phyloP scores from a whole-genome alignment of 2,113 vertebrate genomes.

The Mustela lutreola region DNA sequence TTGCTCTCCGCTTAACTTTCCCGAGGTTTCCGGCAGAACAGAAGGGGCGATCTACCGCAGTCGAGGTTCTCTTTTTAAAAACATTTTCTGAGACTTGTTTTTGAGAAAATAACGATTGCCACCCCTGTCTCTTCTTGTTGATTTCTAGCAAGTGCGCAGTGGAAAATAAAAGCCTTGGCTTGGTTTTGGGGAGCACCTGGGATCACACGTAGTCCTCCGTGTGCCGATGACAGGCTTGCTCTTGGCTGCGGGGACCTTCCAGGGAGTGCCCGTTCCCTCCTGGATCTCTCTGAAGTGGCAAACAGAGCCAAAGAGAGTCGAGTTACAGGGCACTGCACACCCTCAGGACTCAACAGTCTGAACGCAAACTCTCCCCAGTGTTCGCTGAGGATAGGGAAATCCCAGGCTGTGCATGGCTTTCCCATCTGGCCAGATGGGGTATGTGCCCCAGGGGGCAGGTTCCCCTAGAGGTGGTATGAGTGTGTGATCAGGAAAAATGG shows the following conservation, averaged over 20 bases:
- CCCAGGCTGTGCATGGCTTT: too few species aligned
- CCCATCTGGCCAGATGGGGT: not conserved
- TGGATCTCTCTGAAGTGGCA: not conserved
- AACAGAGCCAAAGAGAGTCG: not conserved
- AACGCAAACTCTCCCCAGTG: not conserved
- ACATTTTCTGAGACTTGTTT: not conserved
- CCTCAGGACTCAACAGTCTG: not conserved
- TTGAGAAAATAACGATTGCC: not conserved
- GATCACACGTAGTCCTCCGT: not conserved
- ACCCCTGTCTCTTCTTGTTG: not conserved
- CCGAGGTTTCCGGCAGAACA: not conserved
- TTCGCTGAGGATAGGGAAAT: not conserved
- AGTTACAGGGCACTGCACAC: not conserved
- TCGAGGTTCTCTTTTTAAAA: not conserved
- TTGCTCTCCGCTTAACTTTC: not conserved
- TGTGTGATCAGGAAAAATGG: rapidly evolving
- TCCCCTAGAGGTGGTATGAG: not conserved
- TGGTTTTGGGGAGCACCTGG: not conserved
- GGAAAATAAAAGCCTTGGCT: not conserved
- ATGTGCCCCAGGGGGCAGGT: too few species aligned
- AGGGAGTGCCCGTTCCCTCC: not conserved
- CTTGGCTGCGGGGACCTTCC: not conserved
- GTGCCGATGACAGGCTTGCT: not conserved
- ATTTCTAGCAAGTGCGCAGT: not conserved
- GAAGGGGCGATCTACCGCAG: not conserved